Base-by-base conservation (phyloP, 2,797 vertebrate species). In the Diplodus puntazzo region DNA sequence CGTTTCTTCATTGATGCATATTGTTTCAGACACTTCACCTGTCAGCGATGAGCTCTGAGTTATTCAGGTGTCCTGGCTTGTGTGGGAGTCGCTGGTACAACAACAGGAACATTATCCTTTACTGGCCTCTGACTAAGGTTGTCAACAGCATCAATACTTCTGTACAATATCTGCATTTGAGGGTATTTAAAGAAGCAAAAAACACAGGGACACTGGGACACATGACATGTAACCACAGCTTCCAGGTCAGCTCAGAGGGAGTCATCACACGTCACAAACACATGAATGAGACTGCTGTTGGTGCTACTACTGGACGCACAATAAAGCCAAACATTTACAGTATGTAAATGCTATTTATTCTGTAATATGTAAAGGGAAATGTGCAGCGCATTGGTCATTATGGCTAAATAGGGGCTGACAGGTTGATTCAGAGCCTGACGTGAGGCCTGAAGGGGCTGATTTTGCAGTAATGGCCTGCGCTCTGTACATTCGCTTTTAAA, bases 401-500 rank as follows among this genome's bases (percentile, higher is more conserved):
- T 9, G 13, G 25, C 42, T 3, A 70, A 73, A 68, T 57, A 57
- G 45, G 5, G 34, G 39, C 52, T 10, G 52, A 58, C 52, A n/a
- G 58, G 43, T 73, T 73, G 52, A 68, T 68, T 52, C 69, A 58
- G 48, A 1, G 2, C 2, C 42, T 16, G 20, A 20, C 60, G 45
- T 17, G 67, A 61, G 43, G 73, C 52, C 69, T 62, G 62, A 2
- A 18, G 71, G 71, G 69, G 25, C 46, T 11, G 74, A 42, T 52
- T 63, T 20, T 45, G 46, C 17, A 0, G 3, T 50, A 48, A 71
- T 57, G 55, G 20, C 55, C 27, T 1, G 62, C 2, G 25, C 21
- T 53, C 73, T 55, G 61, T 59, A 42, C 11, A 54, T 27, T 65
- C 30, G 62, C 67, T 42, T 14, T 57, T 75, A 55, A 67, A 61